Base-by-base conservation (phyloP, 2,888 invertebrate genomes). In the Pammene aurita region DNA sequence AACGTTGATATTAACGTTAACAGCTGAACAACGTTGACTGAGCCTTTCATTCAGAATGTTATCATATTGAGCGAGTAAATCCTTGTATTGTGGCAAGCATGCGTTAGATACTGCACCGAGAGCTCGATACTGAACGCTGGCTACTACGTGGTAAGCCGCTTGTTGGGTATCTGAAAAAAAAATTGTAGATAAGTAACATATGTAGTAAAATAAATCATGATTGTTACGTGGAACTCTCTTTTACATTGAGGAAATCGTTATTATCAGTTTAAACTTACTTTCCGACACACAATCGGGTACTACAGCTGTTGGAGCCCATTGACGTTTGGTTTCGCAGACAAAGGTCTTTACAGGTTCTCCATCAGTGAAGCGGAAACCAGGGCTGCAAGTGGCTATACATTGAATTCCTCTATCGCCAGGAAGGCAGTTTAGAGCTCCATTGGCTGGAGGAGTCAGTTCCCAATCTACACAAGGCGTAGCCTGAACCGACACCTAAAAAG, bases 251-350 rank as follows among this genome's bases (percentile, higher is more conserved):
- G 7, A 9, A 38, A 9, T 7, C 38, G 6, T 5, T 9, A 38
- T 38, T 44, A n/a, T 16, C 13, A 14, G 46, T 7, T 16, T 41
- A 69, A 41, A 86, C 92, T 85, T 85, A 96, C 96, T 97, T 94
- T 98, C 97, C 5, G 98, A 97, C 26, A 98, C 98, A 86, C 98
- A 98, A 80, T 98, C 98, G 0, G 98, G 98, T 26, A 98, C 98
- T 57, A 98, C 96, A 9, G 97, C 96, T 1, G 96, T 95, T 1
- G 98, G 98, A 10, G 94, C 93, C 98, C 98, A 98, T 70, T 95
- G 94, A 60, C 95, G 95, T 76, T 96, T 96, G 0, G 94, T 94
- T 83, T 96, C 96, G 81, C 98, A 98, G 1, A 95, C 94, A 84
- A 97, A 98, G 0, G 96, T 96, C 86, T 98, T 98, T 0, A 96